phyloP scores from a whole-genome alignment of 23 tunicate genomes.

The Clavelina lepadiformis region DNA sequence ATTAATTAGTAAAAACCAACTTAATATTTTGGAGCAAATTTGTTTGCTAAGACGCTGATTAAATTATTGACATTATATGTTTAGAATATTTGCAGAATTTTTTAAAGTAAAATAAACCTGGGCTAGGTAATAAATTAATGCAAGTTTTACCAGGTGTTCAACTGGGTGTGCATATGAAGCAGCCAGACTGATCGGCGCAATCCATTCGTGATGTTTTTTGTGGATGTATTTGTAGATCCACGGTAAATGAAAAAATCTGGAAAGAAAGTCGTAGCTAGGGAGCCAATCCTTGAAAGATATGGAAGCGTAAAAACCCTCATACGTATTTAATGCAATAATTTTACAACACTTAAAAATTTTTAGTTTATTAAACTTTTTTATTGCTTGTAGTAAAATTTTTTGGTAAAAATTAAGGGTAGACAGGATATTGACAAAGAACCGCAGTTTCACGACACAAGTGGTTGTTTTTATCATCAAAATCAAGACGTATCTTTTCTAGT shows the following conservation, averaged over 20 bases:
- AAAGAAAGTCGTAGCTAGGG: background rate
- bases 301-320: background rate
- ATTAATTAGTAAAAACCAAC: background rate
- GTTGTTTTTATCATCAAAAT: too few species aligned
- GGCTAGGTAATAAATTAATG: too few species aligned
- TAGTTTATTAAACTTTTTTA: background rate
- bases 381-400: background rate
- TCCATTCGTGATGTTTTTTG: constrained; percentile 94
- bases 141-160: constrained; percentile 83
- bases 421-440: too few species aligned
- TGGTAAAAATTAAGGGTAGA: background rate
- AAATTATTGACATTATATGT: too few species aligned
- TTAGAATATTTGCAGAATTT: too few species aligned
- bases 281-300: background rate
- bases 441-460: too few species aligned
- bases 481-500: too few species aligned
- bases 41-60: too few species aligned
- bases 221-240: constrained; percentile 68
- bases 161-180: constrained; percentile 91
- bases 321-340: too few species aligned
- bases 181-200: constrained; percentile 91
- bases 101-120: too few species aligned
- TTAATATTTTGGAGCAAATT: too few species aligned
- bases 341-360: background rate
- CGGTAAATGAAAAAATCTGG: constrained; percentile 72